Conservation (phyloP, 2,888 invertebrate species). For the Podotricha telesiphe region DNA sequence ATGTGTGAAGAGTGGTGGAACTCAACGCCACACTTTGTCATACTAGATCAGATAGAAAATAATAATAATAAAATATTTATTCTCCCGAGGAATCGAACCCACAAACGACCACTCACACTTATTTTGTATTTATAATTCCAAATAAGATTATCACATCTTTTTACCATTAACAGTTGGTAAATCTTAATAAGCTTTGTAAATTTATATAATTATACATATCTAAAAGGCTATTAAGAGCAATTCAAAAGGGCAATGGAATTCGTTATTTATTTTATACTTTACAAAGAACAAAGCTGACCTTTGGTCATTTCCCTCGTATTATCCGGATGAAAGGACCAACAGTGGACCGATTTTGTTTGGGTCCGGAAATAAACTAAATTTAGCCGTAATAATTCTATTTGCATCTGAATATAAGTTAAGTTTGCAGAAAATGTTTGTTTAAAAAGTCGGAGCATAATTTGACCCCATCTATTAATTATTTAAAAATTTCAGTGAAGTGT, state of each 20-base stretch:
- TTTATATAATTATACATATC: conserved; percentile 3
- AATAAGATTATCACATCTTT: too few species aligned
- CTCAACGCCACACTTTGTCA: too few species aligned
- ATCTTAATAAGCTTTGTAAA: not conserved
- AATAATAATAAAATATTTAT: too few species aligned
- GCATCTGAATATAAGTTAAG: conserved; percentile 23
- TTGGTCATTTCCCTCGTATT: conserved; percentile 27
- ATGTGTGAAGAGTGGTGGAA: too few species aligned
- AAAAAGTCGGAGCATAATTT: too few species aligned
- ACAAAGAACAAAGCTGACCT: conserved; percentile 27
- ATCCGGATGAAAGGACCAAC: conserved; percentile 23
- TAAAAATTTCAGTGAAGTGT: too few species aligned
- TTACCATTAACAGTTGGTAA: too few species aligned
- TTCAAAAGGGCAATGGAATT: conserved; percentile 13
- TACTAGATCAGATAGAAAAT: too few species aligned
- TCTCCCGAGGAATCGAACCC: too few species aligned
- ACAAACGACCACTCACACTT: too few species aligned
- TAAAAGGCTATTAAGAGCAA: conserved; percentile 10
- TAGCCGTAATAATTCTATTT: conserved; percentile 27
- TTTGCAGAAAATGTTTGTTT: not conserved
- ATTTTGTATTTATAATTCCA: too few species aligned
- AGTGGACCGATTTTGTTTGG: conserved; percentile 22
- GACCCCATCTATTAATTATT: too few species aligned
- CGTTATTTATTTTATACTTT: conserved; percentile 17
- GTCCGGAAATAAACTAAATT: conserved; percentile 32